A percentile compares a stretch with the other conserved stretches of the same genome.
Evolutionary conservation across 2,888 invertebrate species (phyloP).

Genomic region (Drosophila peninsularis): DNA sequence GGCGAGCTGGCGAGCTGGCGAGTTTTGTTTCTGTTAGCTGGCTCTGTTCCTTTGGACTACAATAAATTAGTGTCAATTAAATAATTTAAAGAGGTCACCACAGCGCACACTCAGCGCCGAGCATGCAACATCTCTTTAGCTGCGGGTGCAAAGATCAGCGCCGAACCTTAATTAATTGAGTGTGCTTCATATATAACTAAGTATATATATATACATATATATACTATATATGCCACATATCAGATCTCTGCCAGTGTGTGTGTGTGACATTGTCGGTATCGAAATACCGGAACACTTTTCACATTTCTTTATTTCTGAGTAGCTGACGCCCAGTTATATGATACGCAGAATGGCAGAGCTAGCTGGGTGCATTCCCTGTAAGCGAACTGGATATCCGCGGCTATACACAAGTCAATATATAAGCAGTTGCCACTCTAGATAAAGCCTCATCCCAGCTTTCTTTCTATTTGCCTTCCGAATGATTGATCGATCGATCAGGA

Average conservation of each 20-base stretch:
- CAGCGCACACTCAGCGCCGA: slow-evolving; percentile 19
- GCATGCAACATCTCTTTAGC: slow-evolving; percentile 38
- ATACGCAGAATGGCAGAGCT: too few species aligned
- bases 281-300: slow-evolving; percentile 43
- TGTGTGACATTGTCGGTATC: slow-evolving; percentile 15
- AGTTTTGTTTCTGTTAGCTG: slow-evolving; percentile 42
- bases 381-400: too few species aligned
- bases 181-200: slow-evolving; percentile 33
- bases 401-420: not conserved
- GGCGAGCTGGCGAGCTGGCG: not conserved
- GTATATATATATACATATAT: slow-evolving; percentile 1
- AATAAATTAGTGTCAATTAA: slow-evolving; percentile 85
- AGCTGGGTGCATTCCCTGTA: not conserved
- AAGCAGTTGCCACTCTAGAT: not conserved
- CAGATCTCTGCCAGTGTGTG: not conserved
- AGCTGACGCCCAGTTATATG: slow-evolving; percentile 36
- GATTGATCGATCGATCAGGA: not conserved
- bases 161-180: slow-evolving; percentile 77
- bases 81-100: slow-evolving; percentile 85
- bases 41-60: slow-evolving; percentile 54
- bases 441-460: not conserved
- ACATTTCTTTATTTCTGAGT: slow-evolving; percentile 14
- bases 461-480: not conserved
- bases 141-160: slow-evolving; percentile 80
- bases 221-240: not conserved